A percentile compares a stretch with the other conserved stretches of the same genome.
Conservation (phyloP, 2,888 invertebrate species). For the Yponomeuta sedellus region DNA sequence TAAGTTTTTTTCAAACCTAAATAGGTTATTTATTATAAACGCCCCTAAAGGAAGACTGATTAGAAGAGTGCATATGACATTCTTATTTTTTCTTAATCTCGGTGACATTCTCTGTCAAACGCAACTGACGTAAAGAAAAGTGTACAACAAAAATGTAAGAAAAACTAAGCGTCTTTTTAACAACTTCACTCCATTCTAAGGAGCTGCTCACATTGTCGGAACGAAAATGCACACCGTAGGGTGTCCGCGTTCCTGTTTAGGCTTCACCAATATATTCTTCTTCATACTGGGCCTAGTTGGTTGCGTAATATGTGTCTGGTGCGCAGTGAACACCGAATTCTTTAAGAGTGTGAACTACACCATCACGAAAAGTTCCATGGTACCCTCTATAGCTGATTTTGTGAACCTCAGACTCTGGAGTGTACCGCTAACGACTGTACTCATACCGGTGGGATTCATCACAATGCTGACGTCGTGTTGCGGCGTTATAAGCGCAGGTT, state of each 20-base stretch:
- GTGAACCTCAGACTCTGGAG: conserved; percentile 54
- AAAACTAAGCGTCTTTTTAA: conserved; percentile 1
- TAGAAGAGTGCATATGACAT: too few species aligned
- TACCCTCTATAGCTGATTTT: conserved; percentile 45
- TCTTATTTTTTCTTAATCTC: too few species aligned
- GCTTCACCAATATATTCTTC: conserved; percentile 56
- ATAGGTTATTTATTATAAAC: too few species aligned
- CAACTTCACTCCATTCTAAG: conserved; percentile 15
- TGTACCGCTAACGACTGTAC: conserved; percentile 48
- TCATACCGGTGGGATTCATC: conserved; percentile 44
- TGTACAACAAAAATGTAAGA: not conserved
- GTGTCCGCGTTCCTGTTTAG: conserved; percentile 60
- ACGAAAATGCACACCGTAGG: conserved; percentile 54
- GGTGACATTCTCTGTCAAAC: not conserved
- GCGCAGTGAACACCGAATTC: conserved; percentile 52
- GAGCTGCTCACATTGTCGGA: not conserved
- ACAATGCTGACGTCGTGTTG: conserved; percentile 59
- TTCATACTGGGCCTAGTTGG: conserved; percentile 43
- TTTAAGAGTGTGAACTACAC: conserved; percentile 60
- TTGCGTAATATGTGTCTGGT: conserved; percentile 55
- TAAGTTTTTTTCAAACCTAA: too few species aligned
- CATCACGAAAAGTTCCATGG: conserved; percentile 49
- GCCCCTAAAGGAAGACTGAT: too few species aligned
- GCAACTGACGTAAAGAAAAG: not conserved
- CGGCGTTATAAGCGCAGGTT: conserved; percentile 60